These are phyloP conservation scores for Armadillidium nasatum DNA, from an alignment of 1,140 invertebrate species.

Conservation along the genomic window DNA sequence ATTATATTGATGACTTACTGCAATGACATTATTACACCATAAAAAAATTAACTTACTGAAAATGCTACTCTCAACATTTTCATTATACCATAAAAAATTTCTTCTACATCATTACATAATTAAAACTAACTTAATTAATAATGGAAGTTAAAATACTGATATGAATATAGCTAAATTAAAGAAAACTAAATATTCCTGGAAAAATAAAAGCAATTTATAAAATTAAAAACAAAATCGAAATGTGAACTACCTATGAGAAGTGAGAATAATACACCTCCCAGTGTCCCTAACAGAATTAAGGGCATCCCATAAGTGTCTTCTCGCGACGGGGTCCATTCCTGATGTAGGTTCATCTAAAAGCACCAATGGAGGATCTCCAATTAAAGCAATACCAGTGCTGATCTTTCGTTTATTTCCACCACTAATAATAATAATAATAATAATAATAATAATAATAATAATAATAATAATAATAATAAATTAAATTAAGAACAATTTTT, in stretches of 20 bases:
- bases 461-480: too few relatives aligned
- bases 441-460: conserved; percentile 3
- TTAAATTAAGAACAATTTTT: too few relatives aligned
- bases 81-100: too few relatives aligned
- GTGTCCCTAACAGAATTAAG: conserved; percentile 53
- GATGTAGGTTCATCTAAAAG: conserved; percentile 81
- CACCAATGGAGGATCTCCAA: conserved; percentile 82
- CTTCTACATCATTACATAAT: not conserved
- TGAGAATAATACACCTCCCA: conserved; percentile 42
- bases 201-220: conserved; percentile 20
- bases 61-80: too few relatives aligned
- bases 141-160: not conserved
- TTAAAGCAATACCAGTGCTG: conserved; percentile 83
- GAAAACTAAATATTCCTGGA: not conserved
- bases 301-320: conserved; percentile 83
- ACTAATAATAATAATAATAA: conserved; percentile 52
- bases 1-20: too few relatives aligned
- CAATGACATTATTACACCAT: too few relatives aligned
- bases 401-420: conserved; percentile 94
- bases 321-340: conserved; percentile 87
- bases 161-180: not conserved
- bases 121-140: not conserved
- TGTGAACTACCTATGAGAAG: conserved; percentile 41
- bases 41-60: too few relatives aligned
- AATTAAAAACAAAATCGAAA: not conserved